These are phyloP conservation scores for Ischnura elegans DNA, from an alignment of 2,888 invertebrate species.

Conservation along the genomic window DNA sequence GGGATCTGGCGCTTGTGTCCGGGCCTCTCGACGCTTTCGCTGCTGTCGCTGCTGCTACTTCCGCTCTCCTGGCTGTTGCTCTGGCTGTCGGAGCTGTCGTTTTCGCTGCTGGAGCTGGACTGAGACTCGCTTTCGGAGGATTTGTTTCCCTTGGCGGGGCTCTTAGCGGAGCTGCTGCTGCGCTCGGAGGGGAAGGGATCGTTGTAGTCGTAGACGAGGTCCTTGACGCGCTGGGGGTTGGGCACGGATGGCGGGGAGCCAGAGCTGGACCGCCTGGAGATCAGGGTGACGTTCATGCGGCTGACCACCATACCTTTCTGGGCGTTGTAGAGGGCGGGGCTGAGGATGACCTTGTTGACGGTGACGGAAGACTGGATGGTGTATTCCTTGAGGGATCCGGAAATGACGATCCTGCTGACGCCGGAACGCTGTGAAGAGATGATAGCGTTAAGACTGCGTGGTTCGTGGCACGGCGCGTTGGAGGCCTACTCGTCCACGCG, in stretches of 20 bases:
- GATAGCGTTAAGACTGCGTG: neutral
- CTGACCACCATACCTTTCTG: constrained; percentile 84
- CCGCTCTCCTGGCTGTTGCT: constrained; percentile 68
- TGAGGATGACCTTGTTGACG: constrained; percentile 82
- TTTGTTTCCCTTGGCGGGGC: constrained; percentile 25
- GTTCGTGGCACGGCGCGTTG: neutral
- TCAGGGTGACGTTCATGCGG: constrained; percentile 81
- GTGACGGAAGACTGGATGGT: constrained; percentile 84
- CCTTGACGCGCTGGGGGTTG: constrained; percentile 78
- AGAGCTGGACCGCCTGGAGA: constrained; percentile 75
- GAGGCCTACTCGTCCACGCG: neutral
- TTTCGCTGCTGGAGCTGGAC: constrained; percentile 69
- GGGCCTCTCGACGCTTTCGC: constrained; percentile 26
- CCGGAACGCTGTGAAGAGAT: constrained; percentile 80
- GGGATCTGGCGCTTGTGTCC: constrained; percentile 48
- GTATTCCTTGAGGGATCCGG: constrained; percentile 80
- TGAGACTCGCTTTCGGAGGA: constrained; percentile 70
- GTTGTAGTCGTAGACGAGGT: constrained; percentile 80
- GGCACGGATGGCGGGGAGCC: constrained; percentile 75
- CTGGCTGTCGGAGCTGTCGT: constrained; percentile 69
- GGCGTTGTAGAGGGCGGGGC: constrained; percentile 81
- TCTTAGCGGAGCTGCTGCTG: constrained; percentile 69
- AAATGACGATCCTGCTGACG: constrained; percentile 81
- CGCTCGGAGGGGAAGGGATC: constrained; percentile 75
- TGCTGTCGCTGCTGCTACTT: constrained; percentile 65